Percentiles rank a stretch among this genome's conserved stretches.
Conservation (phyloP, 2,888 invertebrate genomes). For the Tetropium fuscum region DNA sequence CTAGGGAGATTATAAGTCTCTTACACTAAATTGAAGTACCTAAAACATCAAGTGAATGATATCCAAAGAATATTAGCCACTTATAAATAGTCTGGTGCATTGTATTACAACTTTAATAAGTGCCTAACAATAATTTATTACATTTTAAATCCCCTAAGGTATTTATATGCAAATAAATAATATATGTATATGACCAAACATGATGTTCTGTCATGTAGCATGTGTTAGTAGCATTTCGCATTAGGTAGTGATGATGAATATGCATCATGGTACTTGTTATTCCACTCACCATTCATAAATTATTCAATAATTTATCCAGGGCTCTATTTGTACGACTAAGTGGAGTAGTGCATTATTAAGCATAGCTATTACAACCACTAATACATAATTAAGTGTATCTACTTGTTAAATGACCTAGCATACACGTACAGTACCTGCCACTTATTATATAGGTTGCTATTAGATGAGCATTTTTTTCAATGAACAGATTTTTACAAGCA, state of each 20-base stretch:
- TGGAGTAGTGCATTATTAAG: too few relatives aligned
- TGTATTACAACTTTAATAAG: background rate
- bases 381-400: background rate
- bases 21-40: too few relatives aligned
- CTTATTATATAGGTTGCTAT: too few relatives aligned
- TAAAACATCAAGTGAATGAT: too few relatives aligned
- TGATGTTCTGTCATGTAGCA: conserved; percentile 37
- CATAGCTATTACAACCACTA: too few relatives aligned
- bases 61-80: too few relatives aligned
- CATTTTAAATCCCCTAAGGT: background rate
- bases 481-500: too few relatives aligned
- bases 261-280: conserved; percentile 34
- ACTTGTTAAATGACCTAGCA: too few relatives aligned
- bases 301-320: conserved; percentile 17
- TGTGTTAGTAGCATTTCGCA: conserved; percentile 39
- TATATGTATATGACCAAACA: conserved; percentile 21
- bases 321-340: background rate
- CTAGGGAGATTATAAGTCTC: too few relatives aligned
- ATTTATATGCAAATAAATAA: conserved; percentile 38
- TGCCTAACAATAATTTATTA: background rate
- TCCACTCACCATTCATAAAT: conserved; percentile 18
- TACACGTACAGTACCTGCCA: too few relatives aligned
- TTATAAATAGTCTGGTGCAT: background rate
- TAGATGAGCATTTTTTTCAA: too few relatives aligned
- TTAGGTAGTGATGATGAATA: conserved; percentile 42